These are phyloP conservation scores for Metalampra italica DNA, from an alignment of 2,888 invertebrate species.

Conservation along the genomic window DNA sequence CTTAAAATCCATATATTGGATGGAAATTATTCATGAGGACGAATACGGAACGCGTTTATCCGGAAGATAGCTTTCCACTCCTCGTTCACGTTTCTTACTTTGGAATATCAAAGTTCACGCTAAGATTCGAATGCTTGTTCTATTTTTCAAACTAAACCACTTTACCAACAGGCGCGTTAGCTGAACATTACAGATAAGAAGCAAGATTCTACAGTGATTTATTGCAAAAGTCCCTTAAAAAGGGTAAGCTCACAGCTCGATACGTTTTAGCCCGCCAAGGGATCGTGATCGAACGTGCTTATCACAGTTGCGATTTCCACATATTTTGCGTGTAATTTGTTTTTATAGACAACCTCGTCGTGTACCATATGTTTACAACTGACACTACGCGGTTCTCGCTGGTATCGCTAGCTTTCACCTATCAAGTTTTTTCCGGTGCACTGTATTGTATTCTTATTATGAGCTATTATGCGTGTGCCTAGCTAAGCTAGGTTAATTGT, in stretches of 20 bases:
- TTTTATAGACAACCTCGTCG: not conserved
- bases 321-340: not conserved
- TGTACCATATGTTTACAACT: too few species aligned
- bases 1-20: too few species aligned
- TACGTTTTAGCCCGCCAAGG: slow-evolving; percentile 13
- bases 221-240: slow-evolving; percentile 23
- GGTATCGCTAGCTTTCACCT: too few species aligned
- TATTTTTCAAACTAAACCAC: slow-evolving; percentile 1
- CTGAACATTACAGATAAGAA: slow-evolving; percentile 6
- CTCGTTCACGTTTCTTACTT: too few species aligned
- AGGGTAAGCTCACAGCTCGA: slow-evolving; percentile 14
- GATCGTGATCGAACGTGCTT: slow-evolving; percentile 23
- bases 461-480: too few species aligned
- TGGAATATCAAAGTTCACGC: too few species aligned
- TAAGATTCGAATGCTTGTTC: not conserved
- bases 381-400: too few species aligned
- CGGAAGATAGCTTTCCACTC: too few species aligned
- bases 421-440: not conserved
- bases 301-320: slow-evolving; percentile 15
- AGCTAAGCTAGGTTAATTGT: slow-evolving; percentile 30
- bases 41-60: too few species aligned
- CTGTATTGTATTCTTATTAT: too few species aligned
- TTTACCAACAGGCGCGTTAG: not conserved
- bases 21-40: too few species aligned
- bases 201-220: slow-evolving; percentile 15